Base-by-base conservation (phyloP, 2,888 invertebrate species). In the Synergus gifuensis region DNA sequence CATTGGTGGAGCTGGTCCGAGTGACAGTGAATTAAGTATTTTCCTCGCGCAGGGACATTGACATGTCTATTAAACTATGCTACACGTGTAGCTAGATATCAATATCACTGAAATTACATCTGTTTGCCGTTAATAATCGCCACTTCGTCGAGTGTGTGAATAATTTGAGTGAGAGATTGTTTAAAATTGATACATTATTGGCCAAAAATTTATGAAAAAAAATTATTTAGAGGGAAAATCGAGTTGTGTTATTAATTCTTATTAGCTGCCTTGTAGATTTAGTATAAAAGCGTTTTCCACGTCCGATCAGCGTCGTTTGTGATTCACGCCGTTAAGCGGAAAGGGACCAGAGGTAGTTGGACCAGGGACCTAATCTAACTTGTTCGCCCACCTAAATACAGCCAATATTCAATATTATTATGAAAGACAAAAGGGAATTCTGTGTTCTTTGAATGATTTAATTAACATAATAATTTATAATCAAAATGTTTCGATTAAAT, bases 51-150 rank as follows among this genome's bases (percentile, higher is more conserved):
- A 63, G 81, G 60, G 81, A 79, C 82, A 83, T 81, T 84, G 83
- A 85, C 79, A 82, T 84, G 81, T 85, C 80, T 84, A 86, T 84
- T 85, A 85, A 80, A 78, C 77, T 69, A 64, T 69, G 64, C 76
- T 83, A 83, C 83, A 84, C 83, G 82, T 83, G 83, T 82, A 82
- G 77, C 76, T 80, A 60, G 60, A 60, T 60, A 60, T 60, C 60
- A 79, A 82, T 86, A 84, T 85, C 82, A 81, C 84, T 85, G 83
- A 85, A 86, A 86, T 85, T 84, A 83, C 84, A 84, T 86, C 84
- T 83, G 79, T 79, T 78, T 60, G 40, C 67, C 28, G 73, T 49
- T 67, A 28, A 78, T 78, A 67, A 81, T 76, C 78, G 66, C 80
- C 80, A 78, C 80, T 73, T 69, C 79, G 76, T 82, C 82, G 78